A percentile compares a stretch with the other conserved stretches of the same genome.
phyloP scores from a whole-genome alignment of 2,113 vertebrate species.

The Anser brachyrhynchus region DNA sequence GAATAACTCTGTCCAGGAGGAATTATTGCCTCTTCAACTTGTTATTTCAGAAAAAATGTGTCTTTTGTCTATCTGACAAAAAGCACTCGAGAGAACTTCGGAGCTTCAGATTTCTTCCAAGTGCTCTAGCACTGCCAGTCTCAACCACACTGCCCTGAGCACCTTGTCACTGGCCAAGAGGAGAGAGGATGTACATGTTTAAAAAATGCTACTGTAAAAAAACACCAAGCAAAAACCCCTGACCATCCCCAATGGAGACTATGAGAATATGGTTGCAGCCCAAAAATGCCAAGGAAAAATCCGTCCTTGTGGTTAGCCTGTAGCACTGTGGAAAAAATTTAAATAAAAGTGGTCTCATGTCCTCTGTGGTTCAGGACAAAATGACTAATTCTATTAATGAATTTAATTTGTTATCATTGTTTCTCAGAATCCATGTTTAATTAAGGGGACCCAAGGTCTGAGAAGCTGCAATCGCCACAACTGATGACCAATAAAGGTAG shows the following conservation, averaged over 20 bases:
- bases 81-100: neutral
- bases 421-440: neutral
- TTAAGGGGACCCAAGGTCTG: neutral
- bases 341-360: rapidly evolving
- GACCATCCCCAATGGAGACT: neutral
- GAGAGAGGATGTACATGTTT: neutral
- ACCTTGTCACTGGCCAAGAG: neutral
- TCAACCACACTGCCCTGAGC: neutral
- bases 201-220: neutral
- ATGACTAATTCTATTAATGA: neutral
- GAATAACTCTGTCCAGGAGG: neutral
- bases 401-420: neutral
- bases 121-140: neutral
- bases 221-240: neutral
- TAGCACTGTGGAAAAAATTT: neutral
- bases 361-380: neutral
- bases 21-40: neutral
- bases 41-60: neutral
- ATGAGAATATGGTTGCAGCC: neutral
- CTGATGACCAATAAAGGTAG: neutral
- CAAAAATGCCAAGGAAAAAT: neutral
- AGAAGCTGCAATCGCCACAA: neutral
- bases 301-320: neutral
- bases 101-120: neutral
- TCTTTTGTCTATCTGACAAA: neutral